Evolutionary conservation across 2,113 vertebrate genomes (phyloP), one percentile per base, ranked within the genome.

Genomic region (Neotoma lepida): DNA sequence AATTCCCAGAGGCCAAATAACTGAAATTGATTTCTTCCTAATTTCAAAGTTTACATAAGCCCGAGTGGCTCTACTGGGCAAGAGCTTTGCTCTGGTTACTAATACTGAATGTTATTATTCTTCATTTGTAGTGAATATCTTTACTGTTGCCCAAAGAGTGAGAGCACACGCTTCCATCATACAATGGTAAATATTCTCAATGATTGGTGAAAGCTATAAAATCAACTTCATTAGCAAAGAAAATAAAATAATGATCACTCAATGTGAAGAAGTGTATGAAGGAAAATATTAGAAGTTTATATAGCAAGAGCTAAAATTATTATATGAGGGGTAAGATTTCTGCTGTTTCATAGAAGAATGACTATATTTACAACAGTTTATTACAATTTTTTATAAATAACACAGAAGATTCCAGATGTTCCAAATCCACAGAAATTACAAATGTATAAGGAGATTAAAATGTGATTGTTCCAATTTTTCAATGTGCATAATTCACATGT

Each of bases 1-100:
- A 58, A 39, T 0, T 3, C 4, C 61, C 20, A 1, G 46, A 91
- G 80, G 6, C 63, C 61, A 33, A 93, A 39, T 80, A 33, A 30
- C 33, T 89, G 70, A 76, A 76, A 89, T 39, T 20, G 7, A 74
- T 89, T 84, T 95, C 14, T 91, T 84, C 14, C 20, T 78, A 73
- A 63, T 28, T 1, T 63, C 28, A 41, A 15, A 39, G 20, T 89
- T 93, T 78, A 86, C 17, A 76, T 17, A 70, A 71, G 1, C 39
- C 64, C 64, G 39, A 1, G 9, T 70, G 56, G 39, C 44, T 91
- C 26, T 94, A 1, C 35, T 39, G n/a, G 46, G 49, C 28, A 95
- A 9, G 0, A 26, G 2, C 5, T 94, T 13, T 41, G 22, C 41
- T 24, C 20, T 7, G 4, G 6, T 35, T 78, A 44, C 20, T 26